Conservation (phyloP, 1,140 invertebrate species). For the Heterodera schachtii region DNA sequence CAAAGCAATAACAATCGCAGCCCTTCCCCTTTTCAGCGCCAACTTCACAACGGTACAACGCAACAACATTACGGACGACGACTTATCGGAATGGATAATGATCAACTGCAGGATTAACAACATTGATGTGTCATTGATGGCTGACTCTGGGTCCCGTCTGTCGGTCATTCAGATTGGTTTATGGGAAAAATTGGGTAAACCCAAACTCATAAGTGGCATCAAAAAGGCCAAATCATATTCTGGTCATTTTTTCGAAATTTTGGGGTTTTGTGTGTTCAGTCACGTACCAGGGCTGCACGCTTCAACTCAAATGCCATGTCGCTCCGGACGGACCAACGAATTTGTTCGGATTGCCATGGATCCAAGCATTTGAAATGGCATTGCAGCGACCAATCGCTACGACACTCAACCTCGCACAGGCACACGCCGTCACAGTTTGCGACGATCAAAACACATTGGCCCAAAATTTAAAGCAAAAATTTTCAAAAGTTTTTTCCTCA, state of each 20-base stretch:
- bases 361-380: neutral
- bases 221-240: neutral
- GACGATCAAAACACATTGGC: neutral
- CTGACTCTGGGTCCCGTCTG: neutral
- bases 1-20: neutral
- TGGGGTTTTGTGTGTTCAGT: neutral
- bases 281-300: neutral
- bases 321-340: neutral
- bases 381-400: neutral
- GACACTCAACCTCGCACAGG: neutral
- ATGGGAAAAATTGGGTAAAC: neutral
- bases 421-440: neutral
- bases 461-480: neutral
- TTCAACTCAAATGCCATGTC: neutral
- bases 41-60: neutral
- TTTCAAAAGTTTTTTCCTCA: slow-evolving; percentile 15
- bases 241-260: neutral
- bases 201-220: neutral
- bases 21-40: neutral
- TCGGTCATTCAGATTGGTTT: neutral
- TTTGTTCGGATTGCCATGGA: slow-evolving; percentile 16
- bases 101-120: neutral
- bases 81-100: neutral
- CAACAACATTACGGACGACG: neutral
- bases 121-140: neutral